A percentile compares a stretch with the other conserved stretches of the same genome.
These are phyloP conservation scores for Petrocephalus zakoni DNA, from an alignment of 2,113 vertebrate genomes.

Conservation along the genomic window DNA sequence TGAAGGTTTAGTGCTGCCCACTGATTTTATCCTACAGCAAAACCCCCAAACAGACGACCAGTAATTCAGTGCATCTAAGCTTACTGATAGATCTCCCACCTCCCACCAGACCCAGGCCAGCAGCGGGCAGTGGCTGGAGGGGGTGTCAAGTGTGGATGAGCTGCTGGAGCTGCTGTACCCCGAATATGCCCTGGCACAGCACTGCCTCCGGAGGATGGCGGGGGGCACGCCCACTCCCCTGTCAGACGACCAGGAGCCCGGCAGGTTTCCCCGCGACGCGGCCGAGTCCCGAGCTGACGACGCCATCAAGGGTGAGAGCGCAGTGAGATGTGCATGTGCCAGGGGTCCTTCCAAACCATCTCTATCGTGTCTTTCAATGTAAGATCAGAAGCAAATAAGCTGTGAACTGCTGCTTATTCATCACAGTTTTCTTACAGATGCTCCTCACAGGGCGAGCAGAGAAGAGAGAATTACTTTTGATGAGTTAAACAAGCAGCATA, in stretches of 20 bases:
- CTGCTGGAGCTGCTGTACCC: conserved; percentile 30
- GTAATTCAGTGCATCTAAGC: too few relatives aligned
- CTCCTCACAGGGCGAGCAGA: not conserved
- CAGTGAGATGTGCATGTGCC: not conserved
- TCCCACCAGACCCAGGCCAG: not conserved
- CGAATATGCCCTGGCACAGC: conserved; percentile 22
- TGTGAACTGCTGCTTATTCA: not conserved
- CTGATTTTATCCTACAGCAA: not conserved
- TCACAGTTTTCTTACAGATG: not conserved
- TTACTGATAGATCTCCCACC: not conserved
- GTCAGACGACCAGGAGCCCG: not conserved
- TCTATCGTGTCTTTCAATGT: not conserved
- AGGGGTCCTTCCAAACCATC: not conserved
- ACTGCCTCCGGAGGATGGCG: conserved; percentile 19
- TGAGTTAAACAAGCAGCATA: not conserved
- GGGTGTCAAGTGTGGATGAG: conserved; percentile 23
- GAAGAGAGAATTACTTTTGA: not conserved
- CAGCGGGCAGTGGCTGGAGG: not conserved
- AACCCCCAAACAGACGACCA: not conserved
- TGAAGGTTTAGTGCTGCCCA: not conserved
- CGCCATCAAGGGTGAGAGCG: conserved; percentile 19
- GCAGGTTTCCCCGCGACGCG: not conserved
- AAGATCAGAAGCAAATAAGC: not conserved
- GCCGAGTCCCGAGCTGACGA: not conserved
- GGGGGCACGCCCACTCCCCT: not conserved